Evolutionary conservation across 2,888 invertebrate genomes (phyloP), one percentile per base, ranked within the genome.

Genomic region (Pyrrhopygopsis socrates): DNA sequence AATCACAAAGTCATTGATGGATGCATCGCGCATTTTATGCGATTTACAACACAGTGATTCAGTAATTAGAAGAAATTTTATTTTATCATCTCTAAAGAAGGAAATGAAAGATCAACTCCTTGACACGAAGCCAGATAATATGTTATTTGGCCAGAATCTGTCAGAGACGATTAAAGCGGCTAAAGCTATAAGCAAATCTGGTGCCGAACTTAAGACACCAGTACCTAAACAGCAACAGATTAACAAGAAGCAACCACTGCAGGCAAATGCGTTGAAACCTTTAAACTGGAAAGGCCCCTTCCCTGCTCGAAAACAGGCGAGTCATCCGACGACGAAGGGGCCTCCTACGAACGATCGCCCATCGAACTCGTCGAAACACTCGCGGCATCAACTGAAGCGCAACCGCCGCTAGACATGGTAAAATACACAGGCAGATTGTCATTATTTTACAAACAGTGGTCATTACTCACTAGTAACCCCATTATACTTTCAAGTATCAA

Each of bases 341-440:
- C n/a, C n/a, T n/a, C n/a, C 50, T n/a, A n/a, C 6, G 50, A 54
- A 22, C 50, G 60, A 41, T n/a, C 30, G 34, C 22, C 34, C 34
- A 9, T 75, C 65, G 73, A 70, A 29, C 60, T 34, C 24, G 20
- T 83, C 78, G n/a, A 54, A 54, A 54, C 50, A 54, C 4, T 54
- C n/a, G 50, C 34, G 54, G 38, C 63, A 38, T 5, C 34, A 5
- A 34, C 34, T 11, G 34, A 34, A 34, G 34, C 34, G 34, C 34
- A 34, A 11, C 11, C 34, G 34, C 11, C 34, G 34, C 34, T 34
- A 34, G 34, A 34, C 34, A 34, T 5, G 34, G 87, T 87, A 78
- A 76, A 38, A 22, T 78, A 76, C n/a, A 81, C 84, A 3, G 88
- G 88, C 50, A 67, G 80, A 20, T 24, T 88, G n/a, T 30, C 78